Evolutionary conservation across 2,113 vertebrate species (phyloP).

Genomic region (Urocolius indicus): DNA sequence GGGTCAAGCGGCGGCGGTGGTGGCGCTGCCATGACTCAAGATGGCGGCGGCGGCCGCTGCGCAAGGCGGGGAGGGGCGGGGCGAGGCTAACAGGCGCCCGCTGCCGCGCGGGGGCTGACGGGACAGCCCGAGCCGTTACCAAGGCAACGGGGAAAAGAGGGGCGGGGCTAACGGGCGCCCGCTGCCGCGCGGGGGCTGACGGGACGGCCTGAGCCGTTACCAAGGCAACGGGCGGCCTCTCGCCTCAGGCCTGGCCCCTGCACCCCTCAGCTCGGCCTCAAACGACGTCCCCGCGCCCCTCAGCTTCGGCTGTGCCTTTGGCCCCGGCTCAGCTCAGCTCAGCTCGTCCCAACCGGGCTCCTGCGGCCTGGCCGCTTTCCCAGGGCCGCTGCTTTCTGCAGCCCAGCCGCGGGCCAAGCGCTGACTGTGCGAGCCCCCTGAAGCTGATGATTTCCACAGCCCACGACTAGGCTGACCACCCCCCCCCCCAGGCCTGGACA

Average conservation of each 20-base stretch:
- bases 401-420: accelerated
- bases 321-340: background rate
- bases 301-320: background rate
- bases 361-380: background rate
- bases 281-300: no score
- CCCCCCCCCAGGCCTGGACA: no score
- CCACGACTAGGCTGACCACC: no score
- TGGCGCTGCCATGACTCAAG: background rate
- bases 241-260: no score
- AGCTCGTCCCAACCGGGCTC: no score
- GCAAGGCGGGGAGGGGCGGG: no score
- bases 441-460: accelerated
- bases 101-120: background rate
- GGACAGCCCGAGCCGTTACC: background rate
- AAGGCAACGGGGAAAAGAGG: background rate
- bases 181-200: background rate
- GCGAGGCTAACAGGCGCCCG: background rate
- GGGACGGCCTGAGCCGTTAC: background rate
- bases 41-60: slow-evolving; percentile 39
- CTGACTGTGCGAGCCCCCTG: background rate
- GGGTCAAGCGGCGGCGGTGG: accelerated
- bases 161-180: background rate
- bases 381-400: background rate
- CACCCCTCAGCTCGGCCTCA: background rate
- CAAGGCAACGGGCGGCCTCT: background rate